These are phyloP conservation scores for Limanda limanda DNA, from an alignment of 2,113 vertebrate species.

Conservation along the genomic window DNA sequence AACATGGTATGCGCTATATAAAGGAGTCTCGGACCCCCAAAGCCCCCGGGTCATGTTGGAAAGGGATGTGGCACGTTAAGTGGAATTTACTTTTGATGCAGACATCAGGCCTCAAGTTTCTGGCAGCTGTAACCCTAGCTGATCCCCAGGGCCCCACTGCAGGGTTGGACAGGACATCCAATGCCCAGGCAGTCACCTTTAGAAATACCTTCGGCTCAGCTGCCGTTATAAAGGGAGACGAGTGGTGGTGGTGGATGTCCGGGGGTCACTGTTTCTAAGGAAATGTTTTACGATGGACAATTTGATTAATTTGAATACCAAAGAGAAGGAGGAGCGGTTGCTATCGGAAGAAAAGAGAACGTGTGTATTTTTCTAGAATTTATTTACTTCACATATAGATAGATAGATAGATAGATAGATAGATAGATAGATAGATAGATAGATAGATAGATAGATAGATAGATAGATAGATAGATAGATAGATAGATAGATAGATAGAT, in stretches of 20 bases:
- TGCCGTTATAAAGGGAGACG: constrained; percentile 52
- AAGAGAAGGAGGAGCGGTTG: constrained; percentile 33
- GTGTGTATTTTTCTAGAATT: background rate
- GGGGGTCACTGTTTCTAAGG: constrained; percentile 16
- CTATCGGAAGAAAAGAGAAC: background rate
- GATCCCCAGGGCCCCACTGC: constrained; percentile 57
- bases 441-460: no score
- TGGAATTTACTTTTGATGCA: constrained; percentile 84
- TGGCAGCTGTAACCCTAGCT: constrained; percentile 70
- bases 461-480: no score
- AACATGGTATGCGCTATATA: constrained; percentile 79
- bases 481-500: no score
- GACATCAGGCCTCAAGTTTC: constrained; percentile 81
- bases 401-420: no score
- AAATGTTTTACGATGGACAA: constrained; percentile 28
- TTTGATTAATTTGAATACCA: constrained; percentile 42
- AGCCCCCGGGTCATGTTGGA: constrained; percentile 68
- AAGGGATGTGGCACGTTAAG: constrained; percentile 81
- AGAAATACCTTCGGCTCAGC: constrained; percentile 68
- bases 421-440: no score
- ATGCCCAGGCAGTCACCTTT: constrained; percentile 67
- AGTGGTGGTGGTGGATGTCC: background rate
- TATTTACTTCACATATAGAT: background rate
- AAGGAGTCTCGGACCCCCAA: constrained; percentile 67
- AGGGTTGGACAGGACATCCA: constrained; percentile 62